Conservation (phyloP, 2,113 vertebrate species). For the Baryphthengus martii region DNA sequence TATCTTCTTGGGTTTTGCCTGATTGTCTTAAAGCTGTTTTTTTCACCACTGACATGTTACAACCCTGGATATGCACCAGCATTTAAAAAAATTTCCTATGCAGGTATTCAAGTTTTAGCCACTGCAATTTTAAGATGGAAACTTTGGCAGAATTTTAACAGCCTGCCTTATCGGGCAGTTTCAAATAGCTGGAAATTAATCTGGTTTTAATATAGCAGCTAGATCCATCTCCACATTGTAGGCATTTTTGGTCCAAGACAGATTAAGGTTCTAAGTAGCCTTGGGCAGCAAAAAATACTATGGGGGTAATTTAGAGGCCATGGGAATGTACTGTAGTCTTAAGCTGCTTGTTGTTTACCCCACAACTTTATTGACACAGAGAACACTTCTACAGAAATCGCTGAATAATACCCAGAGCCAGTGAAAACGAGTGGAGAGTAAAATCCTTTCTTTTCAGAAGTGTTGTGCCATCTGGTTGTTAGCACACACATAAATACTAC, state of each 20-base stretch:
- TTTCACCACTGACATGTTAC: not conserved
- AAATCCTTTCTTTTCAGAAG: not conserved
- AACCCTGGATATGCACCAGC: not conserved
- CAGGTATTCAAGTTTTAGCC: not conserved
- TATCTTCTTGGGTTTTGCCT: not conserved
- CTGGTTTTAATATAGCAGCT: slow-evolving; percentile 4
- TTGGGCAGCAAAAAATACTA: slow-evolving; percentile 24
- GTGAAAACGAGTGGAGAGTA: not conserved
- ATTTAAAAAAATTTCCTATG: not conserved
- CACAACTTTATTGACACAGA: slow-evolving; percentile 4
- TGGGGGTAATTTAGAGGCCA: not conserved
- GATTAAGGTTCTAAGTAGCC: slow-evolving; percentile 22
- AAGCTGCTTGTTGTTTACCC: not conserved
- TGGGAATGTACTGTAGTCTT: slow-evolving; percentile 47
- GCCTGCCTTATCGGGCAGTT: not conserved
- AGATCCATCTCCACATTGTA: not conserved
- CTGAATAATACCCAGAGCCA: not conserved
- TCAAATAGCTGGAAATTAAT: slow-evolving; percentile 8
- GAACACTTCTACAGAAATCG: not conserved
- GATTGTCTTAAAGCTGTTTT: not conserved
- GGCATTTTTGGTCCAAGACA: slow-evolving; percentile 10
- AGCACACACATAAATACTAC: not conserved
- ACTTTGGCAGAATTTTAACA: not conserved
- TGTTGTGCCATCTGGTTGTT: not conserved
- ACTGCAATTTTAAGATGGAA: slow-evolving; percentile 15